Base-by-base conservation (phyloP, 2,888 invertebrate species). In the Clostera curtula region DNA sequence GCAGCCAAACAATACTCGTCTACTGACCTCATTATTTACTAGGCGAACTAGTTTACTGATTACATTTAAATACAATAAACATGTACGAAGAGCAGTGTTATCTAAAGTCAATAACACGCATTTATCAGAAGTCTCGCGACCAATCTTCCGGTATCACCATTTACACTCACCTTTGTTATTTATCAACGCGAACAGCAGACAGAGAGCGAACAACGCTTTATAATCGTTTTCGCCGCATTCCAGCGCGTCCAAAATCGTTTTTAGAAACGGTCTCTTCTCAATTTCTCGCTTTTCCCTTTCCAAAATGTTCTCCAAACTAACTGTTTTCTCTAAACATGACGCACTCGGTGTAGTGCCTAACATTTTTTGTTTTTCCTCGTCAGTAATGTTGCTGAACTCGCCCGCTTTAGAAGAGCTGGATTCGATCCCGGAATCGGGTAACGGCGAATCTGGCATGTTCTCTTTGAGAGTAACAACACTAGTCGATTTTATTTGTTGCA, bases 211-310 rank as follows among this genome's bases (percentile, higher is more conserved):
- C 34, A 99, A 83, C 4, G 97, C 92, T 22, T 93, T 89, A 64
- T 98, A 98, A 83, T 99, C 98, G 72, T 97, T 97, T 61, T 97
- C 96, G 6, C 86, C 86, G 62, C 96, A 95, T 57, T 95, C 93
- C 44, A 98, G 82, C 0, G 96, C 91, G 49, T 92, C 91, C 34
- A 97, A 85, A 24, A 98, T 90, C 3, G 95, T 93, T 67, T 96
- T 94, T 43, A 98, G 82, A 75, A 97, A 97, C 1, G 96, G 93
- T 51, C 91, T 89, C 43, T 83, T 88, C 11, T 83, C 77, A 23
- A 87, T 70, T 19, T 85, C 80, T 31, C 59, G 76, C n/a, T 42
- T 62, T 35, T 82, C 74, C 29, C 40, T 71, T 16, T 77, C 80
- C 34, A 69, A 48, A 20, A 72, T 56, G 41, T 49, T 63, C 29